A percentile compares a stretch with the other conserved stretches of the same genome.
Conservation (phyloP, 2,113 vertebrate genomes). For the Strix uralensis region DNA sequence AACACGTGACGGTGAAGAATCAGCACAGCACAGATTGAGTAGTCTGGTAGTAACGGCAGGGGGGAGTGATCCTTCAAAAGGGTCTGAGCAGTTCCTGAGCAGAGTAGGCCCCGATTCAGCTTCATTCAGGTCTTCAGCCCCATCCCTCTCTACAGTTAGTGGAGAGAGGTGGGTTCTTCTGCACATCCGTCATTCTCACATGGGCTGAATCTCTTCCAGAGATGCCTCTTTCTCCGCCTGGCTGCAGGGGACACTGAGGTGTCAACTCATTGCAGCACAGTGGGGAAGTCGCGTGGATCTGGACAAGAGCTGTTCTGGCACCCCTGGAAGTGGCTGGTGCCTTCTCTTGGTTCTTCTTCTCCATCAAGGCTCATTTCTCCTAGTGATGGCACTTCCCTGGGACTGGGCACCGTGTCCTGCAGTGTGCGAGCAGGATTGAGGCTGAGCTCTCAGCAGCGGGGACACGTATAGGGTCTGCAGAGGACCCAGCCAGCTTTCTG, state of each 20-base stretch:
- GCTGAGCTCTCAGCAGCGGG: background rate
- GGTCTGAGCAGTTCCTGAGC: background rate
- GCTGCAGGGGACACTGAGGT: background rate
- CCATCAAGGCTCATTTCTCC: background rate
- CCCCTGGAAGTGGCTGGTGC: background rate
- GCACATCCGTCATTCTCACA: background rate
- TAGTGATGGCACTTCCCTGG: background rate
- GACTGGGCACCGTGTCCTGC: background rate
- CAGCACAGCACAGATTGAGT: background rate
- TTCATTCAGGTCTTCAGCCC: background rate
- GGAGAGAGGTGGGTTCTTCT: background rate
- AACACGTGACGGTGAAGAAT: background rate
- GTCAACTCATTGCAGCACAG: background rate
- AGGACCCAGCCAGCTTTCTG: background rate
- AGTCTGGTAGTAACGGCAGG: background rate
- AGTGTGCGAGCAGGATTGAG: background rate
- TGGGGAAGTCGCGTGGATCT: fast-evolving
- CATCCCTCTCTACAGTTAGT: background rate
- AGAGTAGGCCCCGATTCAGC: background rate
- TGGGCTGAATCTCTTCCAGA: background rate
- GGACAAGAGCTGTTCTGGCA: background rate
- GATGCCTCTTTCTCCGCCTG: background rate
- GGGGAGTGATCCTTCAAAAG: background rate
- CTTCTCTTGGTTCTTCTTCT: background rate
- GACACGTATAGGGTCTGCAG: background rate